phyloP scores from a whole-genome alignment of 2,888 invertebrate genomes.

The Rhagonycha lutea region DNA sequence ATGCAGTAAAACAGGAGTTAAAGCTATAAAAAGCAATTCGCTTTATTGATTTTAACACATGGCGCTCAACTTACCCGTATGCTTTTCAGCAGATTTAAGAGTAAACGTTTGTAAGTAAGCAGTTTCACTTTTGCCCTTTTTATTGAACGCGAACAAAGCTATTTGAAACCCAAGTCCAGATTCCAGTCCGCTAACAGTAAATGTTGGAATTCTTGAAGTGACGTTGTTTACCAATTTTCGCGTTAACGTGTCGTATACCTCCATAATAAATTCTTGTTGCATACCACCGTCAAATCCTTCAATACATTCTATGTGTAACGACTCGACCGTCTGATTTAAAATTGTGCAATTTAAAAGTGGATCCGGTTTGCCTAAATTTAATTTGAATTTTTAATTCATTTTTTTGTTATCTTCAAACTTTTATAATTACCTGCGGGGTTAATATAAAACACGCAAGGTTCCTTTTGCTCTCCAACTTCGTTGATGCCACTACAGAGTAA shows the following conservation, averaged over 20 bases:
- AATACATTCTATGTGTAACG: constrained; percentile 72
- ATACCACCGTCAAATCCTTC: constrained; percentile 80
- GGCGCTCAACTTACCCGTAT: constrained; percentile 61
- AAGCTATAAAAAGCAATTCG: constrained; percentile 51
- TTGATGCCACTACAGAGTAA: constrained; percentile 76
- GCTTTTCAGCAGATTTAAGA: constrained; percentile 73
- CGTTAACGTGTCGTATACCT: constrained; percentile 64
- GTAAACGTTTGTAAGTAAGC: constrained; percentile 70
- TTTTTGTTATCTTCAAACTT: neutral
- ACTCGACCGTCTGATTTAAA: constrained; percentile 73
- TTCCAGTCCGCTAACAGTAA: constrained; percentile 68
- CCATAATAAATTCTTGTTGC: constrained; percentile 74
- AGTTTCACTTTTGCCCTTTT: constrained; percentile 71
- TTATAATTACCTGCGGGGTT: constrained; percentile 68
- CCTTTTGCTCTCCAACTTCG: constrained; percentile 71
- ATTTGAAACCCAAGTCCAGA: constrained; percentile 73
- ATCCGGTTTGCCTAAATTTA: constrained; percentile 70
- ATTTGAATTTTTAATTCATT: constrained; percentile 4
- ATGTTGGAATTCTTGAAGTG: constrained; percentile 63
- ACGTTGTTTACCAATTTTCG: constrained; percentile 62
- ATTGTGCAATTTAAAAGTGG: constrained; percentile 73
- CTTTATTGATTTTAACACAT: constrained; percentile 3
- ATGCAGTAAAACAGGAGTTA: constrained; percentile 77
- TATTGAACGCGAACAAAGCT: constrained; percentile 70
- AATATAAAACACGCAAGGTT: constrained; percentile 74